Conservation (phyloP, 2,888 invertebrate species). For the Deilephila elpenor region DNA sequence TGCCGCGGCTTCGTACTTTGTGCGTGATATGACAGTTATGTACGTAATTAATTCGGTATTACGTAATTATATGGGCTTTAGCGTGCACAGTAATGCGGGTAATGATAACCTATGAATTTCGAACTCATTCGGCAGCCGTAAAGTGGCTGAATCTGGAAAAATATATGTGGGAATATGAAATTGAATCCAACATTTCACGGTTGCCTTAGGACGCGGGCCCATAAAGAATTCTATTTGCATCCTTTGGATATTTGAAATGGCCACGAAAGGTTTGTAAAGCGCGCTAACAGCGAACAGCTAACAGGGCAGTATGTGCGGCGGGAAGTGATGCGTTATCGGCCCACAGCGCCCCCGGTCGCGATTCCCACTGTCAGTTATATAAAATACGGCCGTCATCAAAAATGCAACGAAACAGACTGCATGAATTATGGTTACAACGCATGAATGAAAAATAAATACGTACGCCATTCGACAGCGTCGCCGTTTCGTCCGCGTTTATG, state of each 20-base stretch:
- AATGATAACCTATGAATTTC: constrained; percentile 31
- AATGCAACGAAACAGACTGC: constrained; percentile 61
- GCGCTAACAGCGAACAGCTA: constrained; percentile 27
- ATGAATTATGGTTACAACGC: constrained; percentile 54
- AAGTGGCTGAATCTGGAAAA: constrained; percentile 36
- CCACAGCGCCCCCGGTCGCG: constrained; percentile 45
- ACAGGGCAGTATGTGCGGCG: constrained; percentile 30
- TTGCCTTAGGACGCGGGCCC: constrained; percentile 43
- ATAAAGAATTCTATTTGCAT: constrained; percentile 52
- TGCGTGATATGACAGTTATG: constrained; percentile 42
- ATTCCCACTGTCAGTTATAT: constrained; percentile 56
- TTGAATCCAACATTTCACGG: constrained; percentile 53
- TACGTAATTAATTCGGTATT: constrained; percentile 37
- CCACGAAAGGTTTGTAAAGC: constrained; percentile 47
- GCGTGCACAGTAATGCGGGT: constrained; percentile 11
- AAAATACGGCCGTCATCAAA: constrained; percentile 63
- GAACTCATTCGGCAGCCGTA: constrained; percentile 30
- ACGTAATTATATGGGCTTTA: constrained; percentile 29
- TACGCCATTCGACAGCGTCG: constrained; percentile 36
- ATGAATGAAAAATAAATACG: constrained; percentile 57
- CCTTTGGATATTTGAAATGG: constrained; percentile 47
- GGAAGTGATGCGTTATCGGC: constrained; percentile 51
- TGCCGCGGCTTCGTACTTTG: constrained; percentile 35
- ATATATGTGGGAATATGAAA: constrained; percentile 51
- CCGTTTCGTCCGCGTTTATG: constrained; percentile 35